Evolutionary conservation across 2,888 invertebrate species (phyloP).

Genomic region (Caenorhabditis panamensis): DNA sequence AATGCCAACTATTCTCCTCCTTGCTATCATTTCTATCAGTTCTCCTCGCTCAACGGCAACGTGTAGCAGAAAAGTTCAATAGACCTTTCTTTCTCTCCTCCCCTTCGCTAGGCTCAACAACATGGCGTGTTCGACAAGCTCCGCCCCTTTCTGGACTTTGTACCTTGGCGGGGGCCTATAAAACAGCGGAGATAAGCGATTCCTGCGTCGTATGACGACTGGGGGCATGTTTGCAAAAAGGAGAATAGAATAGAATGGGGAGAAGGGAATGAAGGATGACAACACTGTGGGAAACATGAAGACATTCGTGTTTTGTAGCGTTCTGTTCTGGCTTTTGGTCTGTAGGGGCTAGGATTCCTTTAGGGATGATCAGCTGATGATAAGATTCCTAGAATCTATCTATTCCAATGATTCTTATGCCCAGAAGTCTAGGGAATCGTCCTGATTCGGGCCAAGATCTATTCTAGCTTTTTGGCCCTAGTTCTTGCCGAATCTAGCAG

Average conservation of each 20-base stretch:
- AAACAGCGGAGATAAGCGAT: constrained; percentile 20
- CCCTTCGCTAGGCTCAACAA: neutral
- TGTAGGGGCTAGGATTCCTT: too few species aligned
- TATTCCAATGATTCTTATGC: too few species aligned
- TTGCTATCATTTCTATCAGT: too few species aligned
- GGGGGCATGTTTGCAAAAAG: constrained; percentile 3
- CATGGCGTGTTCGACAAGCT: constrained; percentile 37
- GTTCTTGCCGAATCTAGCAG: too few species aligned
- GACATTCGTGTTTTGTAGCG: neutral
- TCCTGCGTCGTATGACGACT: constrained; percentile 54
- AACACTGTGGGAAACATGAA: neutral
- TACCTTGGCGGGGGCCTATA: constrained; percentile 22
- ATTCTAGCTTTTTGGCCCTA: too few species aligned
- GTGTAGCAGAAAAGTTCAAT: constrained; percentile 3
- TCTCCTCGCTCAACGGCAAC: too few species aligned
- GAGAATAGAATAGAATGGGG: neutral
- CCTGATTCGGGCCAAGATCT: too few species aligned
- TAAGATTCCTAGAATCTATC: too few species aligned
- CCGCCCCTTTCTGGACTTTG: constrained; percentile 42
- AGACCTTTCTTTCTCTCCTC: neutral
- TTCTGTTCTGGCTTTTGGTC: too few species aligned
- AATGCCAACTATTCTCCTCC: too few species aligned
- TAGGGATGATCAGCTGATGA: too few species aligned
- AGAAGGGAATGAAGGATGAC: neutral
- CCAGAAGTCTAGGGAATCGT: too few species aligned